These are phyloP conservation scores for Orthonevra nobilis DNA, from an alignment of 2,888 invertebrate species.

Conservation along the genomic window DNA sequence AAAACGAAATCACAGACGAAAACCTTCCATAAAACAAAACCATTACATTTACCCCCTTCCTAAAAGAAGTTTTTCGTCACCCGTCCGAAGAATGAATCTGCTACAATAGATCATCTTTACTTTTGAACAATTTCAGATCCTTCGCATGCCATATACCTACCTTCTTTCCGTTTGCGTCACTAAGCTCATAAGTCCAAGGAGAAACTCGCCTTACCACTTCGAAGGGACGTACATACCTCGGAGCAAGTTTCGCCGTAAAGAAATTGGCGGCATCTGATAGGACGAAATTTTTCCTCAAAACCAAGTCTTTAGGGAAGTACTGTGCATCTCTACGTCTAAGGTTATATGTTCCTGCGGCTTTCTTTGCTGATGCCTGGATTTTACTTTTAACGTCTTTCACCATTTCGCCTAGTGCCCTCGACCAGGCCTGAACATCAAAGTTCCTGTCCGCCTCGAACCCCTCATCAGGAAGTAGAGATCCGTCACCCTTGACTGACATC, in stretches of 20 bases:
- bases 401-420: conserved; percentile 2
- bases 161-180: background rate
- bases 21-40: too few species aligned
- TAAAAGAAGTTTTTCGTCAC: too few species aligned
- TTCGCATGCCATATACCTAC: conserved; percentile 5
- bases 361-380: background rate
- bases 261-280: conserved; percentile 4
- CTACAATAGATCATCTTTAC: background rate
- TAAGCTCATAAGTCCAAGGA: conserved; percentile 8
- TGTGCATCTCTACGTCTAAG: background rate
- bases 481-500: background rate
- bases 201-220: background rate
- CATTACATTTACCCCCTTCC: too few species aligned
- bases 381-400: background rate
- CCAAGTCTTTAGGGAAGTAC: background rate
- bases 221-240: conserved; percentile 8
- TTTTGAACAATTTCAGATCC: conserved; percentile 13
- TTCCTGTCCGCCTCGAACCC: background rate
- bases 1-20: too few species aligned
- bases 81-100: too few species aligned
- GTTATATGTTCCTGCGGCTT: background rate
- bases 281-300: too few species aligned
- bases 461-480: background rate
- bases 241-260: conserved; percentile 15
- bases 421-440: background rate